A percentile compares a stretch with the other conserved stretches of the same genome.
Evolutionary conservation across 2,797 vertebrate genomes (phyloP).

Genomic region (Poecile montanus): DNA sequence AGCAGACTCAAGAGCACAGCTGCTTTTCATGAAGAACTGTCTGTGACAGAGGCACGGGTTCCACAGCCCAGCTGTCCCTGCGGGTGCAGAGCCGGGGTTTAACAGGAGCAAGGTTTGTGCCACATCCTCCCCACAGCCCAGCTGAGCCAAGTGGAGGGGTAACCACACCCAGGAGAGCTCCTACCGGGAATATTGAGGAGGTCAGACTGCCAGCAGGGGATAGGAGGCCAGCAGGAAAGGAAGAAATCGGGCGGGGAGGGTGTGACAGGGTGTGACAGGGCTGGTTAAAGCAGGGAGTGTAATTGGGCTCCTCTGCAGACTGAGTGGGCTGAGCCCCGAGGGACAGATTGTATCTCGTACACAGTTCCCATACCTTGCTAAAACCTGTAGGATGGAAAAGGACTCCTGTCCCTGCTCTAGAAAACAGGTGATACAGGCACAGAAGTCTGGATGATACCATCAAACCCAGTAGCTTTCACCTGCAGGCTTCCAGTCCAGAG

Average conservation of each 20-base stretch:
- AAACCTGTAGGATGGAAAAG: background rate
- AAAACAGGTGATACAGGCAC: background rate
- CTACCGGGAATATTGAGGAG: background rate
- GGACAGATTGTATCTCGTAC: conserved; percentile 35
- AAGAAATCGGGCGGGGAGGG: background rate
- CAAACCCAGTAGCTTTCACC: background rate
- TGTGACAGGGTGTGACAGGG: background rate
- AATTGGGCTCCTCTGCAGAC: conserved; percentile 36
- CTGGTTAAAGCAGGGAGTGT: background rate
- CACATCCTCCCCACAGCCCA: background rate
- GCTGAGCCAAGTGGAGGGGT: background rate
- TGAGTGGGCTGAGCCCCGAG: conserved; percentile 42
- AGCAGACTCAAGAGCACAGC: background rate
- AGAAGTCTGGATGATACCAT: background rate
- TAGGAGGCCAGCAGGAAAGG: background rate
- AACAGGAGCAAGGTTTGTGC: background rate
- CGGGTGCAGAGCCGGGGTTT: background rate
- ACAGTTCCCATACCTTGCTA: conserved; percentile 26
- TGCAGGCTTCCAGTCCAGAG: background rate
- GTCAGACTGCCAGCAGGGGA: background rate
- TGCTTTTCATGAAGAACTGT: background rate
- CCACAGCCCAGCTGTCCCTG: background rate
- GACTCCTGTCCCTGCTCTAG: background rate
- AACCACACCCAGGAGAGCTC: background rate
- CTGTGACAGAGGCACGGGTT: background rate